Base-by-base conservation (phyloP, 2,888 invertebrate genomes). In the Lycophotia porphyrea region DNA sequence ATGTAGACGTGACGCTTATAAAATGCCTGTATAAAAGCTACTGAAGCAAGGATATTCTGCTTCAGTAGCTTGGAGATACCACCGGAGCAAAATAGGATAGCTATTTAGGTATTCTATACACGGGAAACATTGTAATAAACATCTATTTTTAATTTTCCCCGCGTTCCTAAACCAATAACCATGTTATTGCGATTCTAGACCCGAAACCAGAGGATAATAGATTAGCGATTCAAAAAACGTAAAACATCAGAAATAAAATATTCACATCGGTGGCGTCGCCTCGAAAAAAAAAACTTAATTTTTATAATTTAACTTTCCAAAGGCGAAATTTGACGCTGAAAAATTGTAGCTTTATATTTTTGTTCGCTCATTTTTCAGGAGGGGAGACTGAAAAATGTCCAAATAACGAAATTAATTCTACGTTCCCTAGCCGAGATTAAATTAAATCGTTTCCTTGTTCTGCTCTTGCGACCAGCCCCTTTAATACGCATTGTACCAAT, bases 361-460 rank as follows among this genome's bases (percentile, higher is more conserved):
- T 86, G 84, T 88, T 80, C 88, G 84, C 76, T 75, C 88, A 87
- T 88, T 88, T 88, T 88, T 84, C 76, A 78, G 78, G 76, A 76
- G 80, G 80, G 79, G 76, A 81, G 65, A 66, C 87, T 89, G 87
- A 89, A 90, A 90, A 88, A 87, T 88, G 88, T 85, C 90, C 87
- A 88, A 91, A 91, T 91, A 91, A 91, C 91, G 87, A 90, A 91
- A 91, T 91, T 91, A 91, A 90, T 91, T 90, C 90, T 86, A 85
- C 90, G 88, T 88, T 88, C 87, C 88, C 86, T 87, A 87, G 86
- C 80, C 68, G 80, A 88, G 92, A 93, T 93, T 93, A 92, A 92
- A 93, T 93, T 92, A 92, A 92, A 92, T 91, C 88, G 89, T 88
- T 86, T 88, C 88, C 89, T 87, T 88, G 89, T 87, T 87, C 87